Evolutionary conservation across 2,797 vertebrate species (phyloP).

Genomic region (Enteromius trimaculatus): DNA sequence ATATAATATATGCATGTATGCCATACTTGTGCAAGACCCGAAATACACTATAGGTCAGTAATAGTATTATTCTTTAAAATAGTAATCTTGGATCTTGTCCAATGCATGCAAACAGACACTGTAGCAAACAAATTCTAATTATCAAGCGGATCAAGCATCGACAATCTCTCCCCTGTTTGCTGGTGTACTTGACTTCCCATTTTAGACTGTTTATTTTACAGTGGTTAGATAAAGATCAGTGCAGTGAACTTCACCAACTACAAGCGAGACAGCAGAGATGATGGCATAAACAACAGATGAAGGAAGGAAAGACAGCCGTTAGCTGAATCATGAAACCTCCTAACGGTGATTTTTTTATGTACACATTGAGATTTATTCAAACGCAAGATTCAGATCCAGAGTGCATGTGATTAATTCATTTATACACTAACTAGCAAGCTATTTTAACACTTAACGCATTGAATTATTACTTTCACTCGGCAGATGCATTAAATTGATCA

Average conservation of each 20-base stretch:
- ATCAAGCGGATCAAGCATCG: neutral
- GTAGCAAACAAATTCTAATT: neutral
- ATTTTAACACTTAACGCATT: neutral
- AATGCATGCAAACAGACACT: neutral
- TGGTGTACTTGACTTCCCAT: conserved; percentile 23
- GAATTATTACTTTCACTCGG: neutral
- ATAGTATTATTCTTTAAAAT: neutral
- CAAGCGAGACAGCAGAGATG: neutral
- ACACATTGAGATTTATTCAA: neutral
- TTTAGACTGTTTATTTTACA: conserved; percentile 14
- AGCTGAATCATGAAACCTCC: conserved; percentile 7
- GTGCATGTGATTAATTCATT: neutral
- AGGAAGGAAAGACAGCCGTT: neutral
- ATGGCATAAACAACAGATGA: neutral
- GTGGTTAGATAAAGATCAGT: conserved; percentile 32
- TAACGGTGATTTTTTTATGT: neutral
- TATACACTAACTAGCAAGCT: neutral
- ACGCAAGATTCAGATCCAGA: neutral
- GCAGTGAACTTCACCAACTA: conserved; percentile 23
- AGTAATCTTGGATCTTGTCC: neutral
- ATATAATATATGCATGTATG: neutral
- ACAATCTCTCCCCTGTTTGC: neutral
- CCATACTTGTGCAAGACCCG: neutral
- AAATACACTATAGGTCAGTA: neutral
- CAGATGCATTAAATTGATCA: neutral